Evolutionary conservation across 35 echinoderm and acorn worm genomes (phyloP).

Genomic region (Lytechinus variegatus): DNA sequence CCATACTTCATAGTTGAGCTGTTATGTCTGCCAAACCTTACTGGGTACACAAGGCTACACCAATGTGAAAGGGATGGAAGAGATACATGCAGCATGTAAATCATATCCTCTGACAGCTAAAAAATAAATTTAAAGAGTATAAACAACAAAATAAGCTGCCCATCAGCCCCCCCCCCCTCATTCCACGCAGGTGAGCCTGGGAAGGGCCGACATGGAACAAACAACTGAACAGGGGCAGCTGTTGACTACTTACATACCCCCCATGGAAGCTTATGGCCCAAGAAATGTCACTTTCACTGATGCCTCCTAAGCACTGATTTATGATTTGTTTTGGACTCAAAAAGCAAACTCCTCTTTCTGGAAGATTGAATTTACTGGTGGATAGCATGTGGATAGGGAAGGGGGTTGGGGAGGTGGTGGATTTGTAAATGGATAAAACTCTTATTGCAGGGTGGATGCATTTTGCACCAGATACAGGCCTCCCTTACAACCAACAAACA

Average conservation of each 20-base stretch:
- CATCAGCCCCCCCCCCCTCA: not conserved
- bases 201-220: not conserved
- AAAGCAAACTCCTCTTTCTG: not conserved
- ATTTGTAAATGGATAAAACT: not conserved
- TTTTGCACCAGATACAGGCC: not conserved
- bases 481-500: not conserved
- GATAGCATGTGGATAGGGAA: too few relatives aligned
- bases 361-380: not conserved
- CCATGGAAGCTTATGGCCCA: slow-evolving; percentile 26
- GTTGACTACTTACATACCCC: not conserved
- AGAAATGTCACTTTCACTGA: slow-evolving; percentile 32
- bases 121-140: not conserved
- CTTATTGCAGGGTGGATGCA: not conserved
- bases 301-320: slow-evolving; percentile 10
- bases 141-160: not conserved
- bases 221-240: slow-evolving; percentile 1
- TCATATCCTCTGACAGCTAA: not conserved
- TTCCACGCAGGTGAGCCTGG: not conserved
- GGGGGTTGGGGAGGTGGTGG: not conserved
- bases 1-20: too few relatives aligned
- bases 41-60: too few relatives aligned
- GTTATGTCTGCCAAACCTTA: too few relatives aligned
- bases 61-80: not conserved
- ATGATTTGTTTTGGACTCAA: slow-evolving; percentile 47
- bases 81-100: not conserved